A percentile compares a stretch with the other conserved stretches of the same genome.
Evolutionary conservation across 35 echinoderm and acorn worm species (phyloP).

Genomic region (Heliocidaris erythrogramma): DNA sequence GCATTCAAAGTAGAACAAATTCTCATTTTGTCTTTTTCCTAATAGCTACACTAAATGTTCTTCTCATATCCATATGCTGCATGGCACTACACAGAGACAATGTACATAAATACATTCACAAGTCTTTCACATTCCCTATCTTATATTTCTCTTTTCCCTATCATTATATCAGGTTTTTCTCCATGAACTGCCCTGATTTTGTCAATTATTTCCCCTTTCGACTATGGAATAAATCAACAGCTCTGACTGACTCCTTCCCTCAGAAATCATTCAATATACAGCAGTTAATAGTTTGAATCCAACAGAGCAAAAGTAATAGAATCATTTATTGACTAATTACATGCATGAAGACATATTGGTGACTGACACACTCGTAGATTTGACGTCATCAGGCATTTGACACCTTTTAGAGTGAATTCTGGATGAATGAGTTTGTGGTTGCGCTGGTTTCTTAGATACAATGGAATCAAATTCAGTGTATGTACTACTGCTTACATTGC

Average conservation of each 20-base stretch:
- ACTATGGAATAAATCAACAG: background rate
- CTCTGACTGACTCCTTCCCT: background rate
- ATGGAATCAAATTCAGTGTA: background rate
- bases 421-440: background rate
- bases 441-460: background rate
- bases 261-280: background rate
- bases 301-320: background rate
- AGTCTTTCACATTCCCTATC: too few relatives aligned
- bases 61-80: too few relatives aligned
- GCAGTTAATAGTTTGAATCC: background rate
- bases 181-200: background rate
- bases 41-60: too few relatives aligned
- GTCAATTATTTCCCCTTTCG: background rate
- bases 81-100: too few relatives aligned
- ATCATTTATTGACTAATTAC: conserved; percentile 19
- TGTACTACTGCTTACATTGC: background rate
- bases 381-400: background rate
- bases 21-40: too few relatives aligned
- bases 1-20: too few relatives aligned
- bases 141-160: too few relatives aligned
- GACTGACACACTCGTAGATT: background rate
- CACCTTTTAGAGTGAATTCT: conserved; percentile 3
- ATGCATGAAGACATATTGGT: background rate
- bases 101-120: too few relatives aligned
- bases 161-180: background rate